Evolutionary conservation across 2,113 vertebrate genomes (phyloP).

Genomic region (Naja naja): DNA sequence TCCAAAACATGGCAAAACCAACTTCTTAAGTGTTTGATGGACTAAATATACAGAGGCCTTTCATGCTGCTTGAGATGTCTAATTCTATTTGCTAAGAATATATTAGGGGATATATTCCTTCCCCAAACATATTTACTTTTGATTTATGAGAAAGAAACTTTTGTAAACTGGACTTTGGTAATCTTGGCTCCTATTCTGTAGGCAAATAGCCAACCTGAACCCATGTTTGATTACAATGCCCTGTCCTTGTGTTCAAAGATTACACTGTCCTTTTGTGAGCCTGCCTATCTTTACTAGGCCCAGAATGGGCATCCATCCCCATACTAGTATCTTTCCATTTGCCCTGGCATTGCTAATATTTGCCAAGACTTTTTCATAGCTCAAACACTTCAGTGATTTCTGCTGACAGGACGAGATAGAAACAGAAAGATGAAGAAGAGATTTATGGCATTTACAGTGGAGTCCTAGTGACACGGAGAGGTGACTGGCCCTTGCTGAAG

Average conservation of each 20-base stretch:
- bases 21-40: neutral
- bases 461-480: neutral
- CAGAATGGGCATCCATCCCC: neutral
- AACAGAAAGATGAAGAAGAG: neutral
- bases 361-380: neutral
- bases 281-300: neutral
- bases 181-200: neutral
- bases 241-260: neutral
- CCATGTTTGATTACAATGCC: neutral
- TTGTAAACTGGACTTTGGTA: slow-evolving; percentile 3
- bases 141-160: neutral
- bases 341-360: neutral
- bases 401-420: neutral
- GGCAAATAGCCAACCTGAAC: neutral
- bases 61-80: neutral
- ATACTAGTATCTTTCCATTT: neutral
- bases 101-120: neutral
- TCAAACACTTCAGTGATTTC: neutral
- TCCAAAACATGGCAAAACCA: neutral
- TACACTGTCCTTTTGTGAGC: neutral
- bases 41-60: neutral
- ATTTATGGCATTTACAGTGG: neutral
- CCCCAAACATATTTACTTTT: neutral
- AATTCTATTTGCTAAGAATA: neutral
- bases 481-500: neutral